Conservation (phyloP, 2,797 vertebrate genomes). For the Myotis vivesi region DNA sequence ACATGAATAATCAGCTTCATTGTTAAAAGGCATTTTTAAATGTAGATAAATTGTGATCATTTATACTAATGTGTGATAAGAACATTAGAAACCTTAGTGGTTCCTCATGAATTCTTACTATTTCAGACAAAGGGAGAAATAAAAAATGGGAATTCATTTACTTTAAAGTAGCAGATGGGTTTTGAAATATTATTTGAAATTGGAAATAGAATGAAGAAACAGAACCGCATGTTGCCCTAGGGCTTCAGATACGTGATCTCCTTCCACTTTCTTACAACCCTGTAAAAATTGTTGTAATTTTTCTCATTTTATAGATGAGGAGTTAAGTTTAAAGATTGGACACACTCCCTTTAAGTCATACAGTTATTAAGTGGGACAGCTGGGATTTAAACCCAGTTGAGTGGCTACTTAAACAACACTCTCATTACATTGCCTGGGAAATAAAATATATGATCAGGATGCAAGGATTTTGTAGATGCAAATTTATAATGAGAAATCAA, state of each 20-base stretch:
- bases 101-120: background rate
- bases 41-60: background rate
- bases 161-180: background rate
- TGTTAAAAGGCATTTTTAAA: conserved; percentile 7
- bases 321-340: background rate
- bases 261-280: background rate
- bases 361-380: background rate
- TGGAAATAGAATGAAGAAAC: background rate
- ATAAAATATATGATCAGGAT: background rate
- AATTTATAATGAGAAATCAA: background rate
- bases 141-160: background rate
- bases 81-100: background rate
- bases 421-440: background rate
- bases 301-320: background rate
- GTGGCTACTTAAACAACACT: background rate
- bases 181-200: background rate
- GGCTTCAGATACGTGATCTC: background rate
- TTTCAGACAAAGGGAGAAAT: background rate
- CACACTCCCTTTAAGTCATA: background rate
- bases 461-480: background rate
- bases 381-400: background rate
- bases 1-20: background rate
- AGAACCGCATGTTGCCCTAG: background rate
- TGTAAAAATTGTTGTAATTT: background rate
- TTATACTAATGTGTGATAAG: background rate